Evolutionary conservation across 2,113 vertebrate genomes (phyloP), one percentile per base, ranked within the genome.

Genomic region (Rattus rattus): DNA sequence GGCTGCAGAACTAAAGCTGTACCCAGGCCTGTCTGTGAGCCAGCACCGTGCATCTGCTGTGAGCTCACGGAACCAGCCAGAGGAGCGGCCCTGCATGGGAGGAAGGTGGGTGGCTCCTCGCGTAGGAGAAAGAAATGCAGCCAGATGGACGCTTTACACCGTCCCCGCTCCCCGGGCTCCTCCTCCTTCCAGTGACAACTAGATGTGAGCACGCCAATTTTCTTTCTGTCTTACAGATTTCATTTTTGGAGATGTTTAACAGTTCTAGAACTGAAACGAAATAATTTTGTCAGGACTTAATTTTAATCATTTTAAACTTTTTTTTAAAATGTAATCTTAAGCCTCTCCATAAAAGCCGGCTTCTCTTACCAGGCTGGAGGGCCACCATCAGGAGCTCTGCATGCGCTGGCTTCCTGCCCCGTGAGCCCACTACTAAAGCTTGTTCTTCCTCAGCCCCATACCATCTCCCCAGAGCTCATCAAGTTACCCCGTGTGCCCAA

Each of bases 61-160:
- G 77, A 94, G 96, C 96, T 92, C 92, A 1, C 76, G 94, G 87
- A 94, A 96, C 84, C 65, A 65, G 84, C 92, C 92, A 92, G 96
- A 69, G 96, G 91, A 94, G 94, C 96, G 89, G 96, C 81, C 81
- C 94, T 92, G 92, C 9, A 8, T 89, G 91, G 94, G 88, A 97
- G 96, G 97, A 97, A 97, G 88, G 97, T 97, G 97, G 97, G 97
- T 13, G 95, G 95, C 97, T 97, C 96, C 88, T 86, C 95, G 67
- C 81, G 80, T 73, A 88, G 92, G 75, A 93, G 95, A 91, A 54
- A 97, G 89, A 97, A 94, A 94, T 8, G 90, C 39, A 72, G 97
- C 94, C 97, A 97, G 96, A 97, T 98, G 96, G 96, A 86, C 65
- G 56, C 75, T 83, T 92, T 93, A 94, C 90, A 94, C 95, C 80